Percentiles rank a stretch among this genome's conserved stretches.
Evolutionary conservation across 30 jellyfish, hydroid and myxozoan species (phyloP).

Genomic region (Aurelia aurita): DNA sequence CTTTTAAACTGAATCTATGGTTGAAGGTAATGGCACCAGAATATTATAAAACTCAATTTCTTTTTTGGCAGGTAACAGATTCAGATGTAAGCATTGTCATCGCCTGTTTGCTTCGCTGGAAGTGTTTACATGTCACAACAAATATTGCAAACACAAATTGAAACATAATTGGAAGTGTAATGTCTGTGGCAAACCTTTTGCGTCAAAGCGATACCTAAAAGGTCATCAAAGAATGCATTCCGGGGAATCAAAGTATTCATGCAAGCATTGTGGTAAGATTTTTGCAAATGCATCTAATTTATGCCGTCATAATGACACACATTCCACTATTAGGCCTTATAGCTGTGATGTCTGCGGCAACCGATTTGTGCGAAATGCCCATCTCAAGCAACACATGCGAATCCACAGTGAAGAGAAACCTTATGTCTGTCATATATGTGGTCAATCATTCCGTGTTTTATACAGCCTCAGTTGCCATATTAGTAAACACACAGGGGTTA

Average conservation of each 20-base stretch:
- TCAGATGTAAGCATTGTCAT: slow-evolving; percentile 48
- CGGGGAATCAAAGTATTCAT: slow-evolving; percentile 63
- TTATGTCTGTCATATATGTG: slow-evolving; percentile 66
- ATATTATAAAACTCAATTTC: no score
- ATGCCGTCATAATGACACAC: slow-evolving; percentile 49
- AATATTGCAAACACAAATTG: slow-evolving; percentile 49
- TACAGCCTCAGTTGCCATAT: slow-evolving; percentile 57
- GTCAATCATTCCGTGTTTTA: slow-evolving; percentile 61
- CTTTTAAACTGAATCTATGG: no score
- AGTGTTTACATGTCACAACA: slow-evolving; percentile 38
- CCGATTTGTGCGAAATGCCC: slow-evolving; percentile 60
- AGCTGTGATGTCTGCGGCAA: slow-evolving; percentile 43
- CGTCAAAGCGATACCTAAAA: slow-evolving; percentile 46
- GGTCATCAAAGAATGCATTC: slow-evolving; percentile 59
- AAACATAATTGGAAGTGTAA: slow-evolving; percentile 46
- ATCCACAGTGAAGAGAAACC: slow-evolving; percentile 70
- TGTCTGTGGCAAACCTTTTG: slow-evolving; percentile 69
- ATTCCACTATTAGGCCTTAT: slow-evolving; percentile 41
- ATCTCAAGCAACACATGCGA: slow-evolving; percentile 61
- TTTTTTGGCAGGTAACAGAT: slow-evolving; percentile 37
- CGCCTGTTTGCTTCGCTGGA: slow-evolving; percentile 53
- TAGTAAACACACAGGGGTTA: slow-evolving; percentile 67
- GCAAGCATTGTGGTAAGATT: slow-evolving; percentile 56
- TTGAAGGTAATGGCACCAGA: no score
- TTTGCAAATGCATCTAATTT: slow-evolving; percentile 72